A percentile compares a stretch with the other conserved stretches of the same genome.
These are phyloP conservation scores for Cremastinae sp. DNA, from an alignment of 2,888 invertebrate species.

Conservation along the genomic window DNA sequence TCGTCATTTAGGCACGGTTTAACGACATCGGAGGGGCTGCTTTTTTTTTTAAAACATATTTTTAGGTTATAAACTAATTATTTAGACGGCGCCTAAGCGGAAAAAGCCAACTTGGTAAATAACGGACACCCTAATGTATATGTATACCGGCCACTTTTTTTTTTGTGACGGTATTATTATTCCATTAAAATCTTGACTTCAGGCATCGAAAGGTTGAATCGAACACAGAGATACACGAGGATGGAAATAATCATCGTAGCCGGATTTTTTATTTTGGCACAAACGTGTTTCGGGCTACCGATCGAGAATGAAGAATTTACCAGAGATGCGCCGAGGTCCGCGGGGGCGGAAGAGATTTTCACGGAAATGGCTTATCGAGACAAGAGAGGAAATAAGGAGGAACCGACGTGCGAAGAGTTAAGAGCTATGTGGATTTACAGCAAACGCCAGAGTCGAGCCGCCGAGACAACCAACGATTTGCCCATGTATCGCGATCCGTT, in stretches of 20 bases:
- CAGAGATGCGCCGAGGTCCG: constrained; percentile 30
- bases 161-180: too few species aligned
- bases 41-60: too few species aligned
- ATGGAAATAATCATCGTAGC: constrained; percentile 59
- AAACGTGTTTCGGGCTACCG: constrained; percentile 47
- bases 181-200: too few species aligned
- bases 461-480: constrained; percentile 93
- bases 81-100: too few species aligned
- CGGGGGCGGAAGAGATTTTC: constrained; percentile 53
- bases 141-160: too few species aligned
- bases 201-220: background rate
- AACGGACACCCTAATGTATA: too few species aligned
- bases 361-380: constrained; percentile 66
- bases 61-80: too few species aligned
- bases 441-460: constrained; percentile 92
- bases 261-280: constrained; percentile 58
- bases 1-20: too few species aligned
- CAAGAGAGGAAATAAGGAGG: constrained; percentile 80
- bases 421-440: constrained; percentile 96
- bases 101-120: too few species aligned
- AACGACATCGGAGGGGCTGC: too few species aligned
- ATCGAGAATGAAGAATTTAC: constrained; percentile 34
- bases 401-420: constrained; percentile 93
- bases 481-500: constrained; percentile 91
- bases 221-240: constrained; percentile 13